Conservation (phyloP, 2,888 invertebrate species). For the Chrysomela aeneicollis region DNA sequence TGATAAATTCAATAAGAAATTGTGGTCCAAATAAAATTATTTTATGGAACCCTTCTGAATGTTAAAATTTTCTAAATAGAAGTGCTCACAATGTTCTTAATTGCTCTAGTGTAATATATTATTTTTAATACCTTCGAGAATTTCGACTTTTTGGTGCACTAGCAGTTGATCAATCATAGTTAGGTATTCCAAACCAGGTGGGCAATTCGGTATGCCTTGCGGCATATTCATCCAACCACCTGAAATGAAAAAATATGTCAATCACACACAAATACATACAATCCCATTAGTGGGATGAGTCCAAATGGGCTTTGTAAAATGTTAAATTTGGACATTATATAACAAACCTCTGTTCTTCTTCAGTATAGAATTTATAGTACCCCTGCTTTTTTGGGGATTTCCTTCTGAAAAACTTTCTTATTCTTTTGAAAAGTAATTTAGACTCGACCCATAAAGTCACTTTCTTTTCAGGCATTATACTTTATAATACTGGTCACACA, state of each 20-base stretch:
- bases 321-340: neutral
- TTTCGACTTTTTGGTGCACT: slow-evolving; percentile 83
- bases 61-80: too few relatives aligned
- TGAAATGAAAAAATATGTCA: slow-evolving; percentile 58
- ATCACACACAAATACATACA: neutral
- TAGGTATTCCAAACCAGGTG: slow-evolving; percentile 89
- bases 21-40: too few relatives aligned
- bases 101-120: slow-evolving; percentile 2
- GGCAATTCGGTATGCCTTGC: slow-evolving; percentile 78
- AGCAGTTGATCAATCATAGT: slow-evolving; percentile 85
- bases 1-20: too few relatives aligned
- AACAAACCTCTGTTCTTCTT: slow-evolving; percentile 74
- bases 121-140: slow-evolving; percentile 68
- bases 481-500: too few relatives aligned
- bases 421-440: slow-evolving; percentile 27
- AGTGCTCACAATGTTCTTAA: neutral
- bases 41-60: too few relatives aligned
- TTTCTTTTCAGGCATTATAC: slow-evolving; percentile 47
- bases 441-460: slow-evolving; percentile 30
- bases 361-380: slow-evolving; percentile 71
- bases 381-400: slow-evolving; percentile 66
- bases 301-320: neutral
- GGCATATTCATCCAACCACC: slow-evolving; percentile 88
- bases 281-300: neutral
- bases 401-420: slow-evolving; percentile 54